phyloP scores from a whole-genome alignment of 2,113 vertebrate genomes.

The Pontoporia blainvillei region DNA sequence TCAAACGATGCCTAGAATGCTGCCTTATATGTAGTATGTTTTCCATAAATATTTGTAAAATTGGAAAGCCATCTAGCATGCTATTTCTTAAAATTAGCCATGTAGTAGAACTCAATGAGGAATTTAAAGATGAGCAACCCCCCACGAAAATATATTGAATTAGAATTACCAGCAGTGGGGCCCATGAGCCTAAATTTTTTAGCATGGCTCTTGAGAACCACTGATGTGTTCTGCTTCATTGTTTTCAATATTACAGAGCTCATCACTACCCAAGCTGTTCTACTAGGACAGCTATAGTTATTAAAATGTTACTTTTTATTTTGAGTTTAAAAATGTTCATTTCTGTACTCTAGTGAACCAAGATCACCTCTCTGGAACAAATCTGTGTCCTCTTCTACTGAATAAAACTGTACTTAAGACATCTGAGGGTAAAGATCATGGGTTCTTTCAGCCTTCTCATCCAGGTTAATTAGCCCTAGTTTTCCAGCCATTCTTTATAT shows the following conservation, averaged over 20 bases:
- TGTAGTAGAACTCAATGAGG: neutral
- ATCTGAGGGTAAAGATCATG: neutral
- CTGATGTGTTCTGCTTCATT: neutral
- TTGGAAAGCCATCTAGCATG: neutral
- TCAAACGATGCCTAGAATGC: neutral
- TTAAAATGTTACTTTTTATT: constrained; percentile 20
- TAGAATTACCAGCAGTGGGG: neutral
- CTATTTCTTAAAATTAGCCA: neutral
- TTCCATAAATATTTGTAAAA: neutral
- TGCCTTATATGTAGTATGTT: neutral
- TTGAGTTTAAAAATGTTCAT: neutral
- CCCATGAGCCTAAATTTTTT: neutral
- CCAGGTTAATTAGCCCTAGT: neutral
- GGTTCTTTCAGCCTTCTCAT: neutral
- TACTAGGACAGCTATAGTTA: neutral
- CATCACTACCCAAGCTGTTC: neutral
- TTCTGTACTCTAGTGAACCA: neutral
- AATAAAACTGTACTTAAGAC: neutral
- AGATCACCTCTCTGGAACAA: neutral
- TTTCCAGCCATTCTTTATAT: neutral
- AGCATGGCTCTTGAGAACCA: neutral
- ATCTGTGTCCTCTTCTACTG: neutral
- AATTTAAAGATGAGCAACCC: neutral
- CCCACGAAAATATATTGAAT: neutral
- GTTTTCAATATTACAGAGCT: neutral